Percentiles rank a stretch among this genome's conserved stretches.
Conservation (phyloP, 2,797 vertebrate genomes). For the Amblyopsis hoosieri region DNA sequence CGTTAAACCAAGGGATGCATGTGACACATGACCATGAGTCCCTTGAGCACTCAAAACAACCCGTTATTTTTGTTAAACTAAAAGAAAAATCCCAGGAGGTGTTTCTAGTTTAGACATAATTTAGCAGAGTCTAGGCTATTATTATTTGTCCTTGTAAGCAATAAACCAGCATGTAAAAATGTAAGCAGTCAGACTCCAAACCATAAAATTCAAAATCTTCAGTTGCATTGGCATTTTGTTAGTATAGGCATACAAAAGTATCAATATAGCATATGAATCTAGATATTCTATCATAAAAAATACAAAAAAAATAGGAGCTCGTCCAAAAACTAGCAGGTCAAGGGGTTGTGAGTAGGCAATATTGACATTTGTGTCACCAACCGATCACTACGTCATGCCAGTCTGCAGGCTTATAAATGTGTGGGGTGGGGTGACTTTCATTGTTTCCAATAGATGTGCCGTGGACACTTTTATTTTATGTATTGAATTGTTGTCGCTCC, state of each 20-base stretch:
- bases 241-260: no score
- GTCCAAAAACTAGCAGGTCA: not conserved
- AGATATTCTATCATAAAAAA: no score
- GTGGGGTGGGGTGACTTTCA: constrained; percentile 36
- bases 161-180: no score
- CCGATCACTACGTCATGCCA: constrained; percentile 51
- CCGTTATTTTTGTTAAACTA: not conserved
- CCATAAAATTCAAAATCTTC: no score
- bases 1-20: constrained; percentile 80
- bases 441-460: constrained; percentile 10
- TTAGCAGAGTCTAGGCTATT: not conserved
- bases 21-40: constrained; percentile 69
- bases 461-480: constrained; percentile 4
- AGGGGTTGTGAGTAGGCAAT: constrained; percentile 22
- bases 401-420: constrained; percentile 63
- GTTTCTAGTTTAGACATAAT: not conserved
- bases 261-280: no score
- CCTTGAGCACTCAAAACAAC: constrained; percentile 17
- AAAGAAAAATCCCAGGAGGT: not conserved
- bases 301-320: no score
- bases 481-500: not conserved
- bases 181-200: no score
- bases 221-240: no score
- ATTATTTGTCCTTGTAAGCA: no score
- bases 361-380: constrained; percentile 57